Evolutionary conservation across 2,888 invertebrate species (phyloP), one percentile per base, ranked within the genome.

Genomic region (Lathronympha strigana): DNA sequence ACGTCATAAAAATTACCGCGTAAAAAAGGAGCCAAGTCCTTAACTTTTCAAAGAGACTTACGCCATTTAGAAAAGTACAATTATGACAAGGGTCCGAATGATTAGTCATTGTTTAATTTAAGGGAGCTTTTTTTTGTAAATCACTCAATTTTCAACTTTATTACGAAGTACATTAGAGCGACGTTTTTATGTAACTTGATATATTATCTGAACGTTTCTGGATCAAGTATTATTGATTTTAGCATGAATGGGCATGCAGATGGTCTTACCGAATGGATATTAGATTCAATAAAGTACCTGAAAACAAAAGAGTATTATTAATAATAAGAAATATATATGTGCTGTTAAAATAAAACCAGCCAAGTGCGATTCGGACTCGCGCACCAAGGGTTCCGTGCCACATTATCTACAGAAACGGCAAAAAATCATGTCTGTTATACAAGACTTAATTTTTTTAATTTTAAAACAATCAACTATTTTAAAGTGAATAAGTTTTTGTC

Each of bases 91-190:
- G 58, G 64, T 58, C 31, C 58, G 55, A 53, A 64, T 38, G 58
- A 60, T 45, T 63, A 63, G 63, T 55, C 63, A 57, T 63, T 63
- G 63, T 63, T 63, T 63, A 55, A 63, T 28, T 55, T 38, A 15
- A 40, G 55, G 49, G 55, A 9, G 25, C 1, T 40, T 61, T 60
- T 60, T 23, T 3, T 17, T 15, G 23, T 54, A 54, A 62, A 38
- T 28, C 21, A 31, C 4, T 25, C 31, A 2, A 50, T 1, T 55
- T 54, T 36, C 13, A 31, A 43, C 25, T 40, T 13, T 51, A 25
- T 33, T 6, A 1, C 4, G n/a, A 33, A 13, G 15, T 17, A 1
- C 0, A 51, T 57, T 57, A 57, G 49, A 19, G 6, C 0, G 31
- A 19, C 19, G 21, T 51, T 57, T 19, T 40, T 6, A n/a, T 25